Conservation (phyloP, 2,888 invertebrate species). For the Noctua comes region DNA sequence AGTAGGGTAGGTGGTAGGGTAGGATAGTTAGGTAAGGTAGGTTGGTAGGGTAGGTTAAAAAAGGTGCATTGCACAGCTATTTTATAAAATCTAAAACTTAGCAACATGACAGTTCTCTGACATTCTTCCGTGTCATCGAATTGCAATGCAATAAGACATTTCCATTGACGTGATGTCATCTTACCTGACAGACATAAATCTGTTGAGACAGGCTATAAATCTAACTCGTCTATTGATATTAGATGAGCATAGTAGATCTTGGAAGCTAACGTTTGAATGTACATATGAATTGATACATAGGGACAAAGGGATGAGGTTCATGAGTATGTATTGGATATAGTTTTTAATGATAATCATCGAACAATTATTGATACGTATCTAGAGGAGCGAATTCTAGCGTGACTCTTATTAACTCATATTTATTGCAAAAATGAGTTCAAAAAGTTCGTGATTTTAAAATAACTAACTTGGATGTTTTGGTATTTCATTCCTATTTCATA, state of each 20-base stretch:
- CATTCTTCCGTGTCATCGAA: constrained; percentile 29
- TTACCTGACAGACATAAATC: constrained; percentile 36
- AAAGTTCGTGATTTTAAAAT: background rate
- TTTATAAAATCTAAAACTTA: background rate
- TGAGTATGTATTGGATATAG: background rate
- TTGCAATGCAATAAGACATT: constrained; percentile 26
- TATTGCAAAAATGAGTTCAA: background rate
- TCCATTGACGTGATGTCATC: constrained; percentile 35
- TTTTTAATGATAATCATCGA: background rate
- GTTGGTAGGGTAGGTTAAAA: too few relatives aligned
- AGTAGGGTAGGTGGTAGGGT: too few relatives aligned
- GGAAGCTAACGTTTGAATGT: constrained; percentile 15
- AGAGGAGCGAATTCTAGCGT: background rate
- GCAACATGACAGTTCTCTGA: constrained; percentile 15
- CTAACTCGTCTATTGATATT: constrained; percentile 37
- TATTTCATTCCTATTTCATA: background rate
- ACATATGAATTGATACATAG: background rate
- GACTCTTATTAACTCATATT: background rate
- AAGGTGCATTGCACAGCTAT: too few relatives aligned
- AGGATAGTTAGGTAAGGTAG: too few relatives aligned
- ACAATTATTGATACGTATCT: background rate
- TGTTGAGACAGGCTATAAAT: constrained; percentile 39
- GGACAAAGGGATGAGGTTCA: background rate
- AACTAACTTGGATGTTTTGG: background rate
- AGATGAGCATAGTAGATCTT: constrained; percentile 15